A percentile compares a stretch with the other conserved stretches of the same genome.
phyloP scores from a whole-genome alignment of 2,113 vertebrate genomes.

The Zeus faber region DNA sequence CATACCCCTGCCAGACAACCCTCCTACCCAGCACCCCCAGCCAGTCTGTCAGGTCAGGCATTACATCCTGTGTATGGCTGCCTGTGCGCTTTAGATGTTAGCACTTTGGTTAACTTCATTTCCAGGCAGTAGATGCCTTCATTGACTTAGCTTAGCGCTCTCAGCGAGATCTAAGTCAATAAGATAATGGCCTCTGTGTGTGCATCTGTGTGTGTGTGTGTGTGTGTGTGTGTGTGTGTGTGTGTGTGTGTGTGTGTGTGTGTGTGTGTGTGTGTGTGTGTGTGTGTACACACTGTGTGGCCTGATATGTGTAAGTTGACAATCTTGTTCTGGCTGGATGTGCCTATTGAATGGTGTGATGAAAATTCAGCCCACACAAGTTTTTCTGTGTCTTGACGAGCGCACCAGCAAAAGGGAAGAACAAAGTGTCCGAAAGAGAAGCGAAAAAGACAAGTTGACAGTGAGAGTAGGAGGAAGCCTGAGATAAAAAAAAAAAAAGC shows the following conservation, averaged over 20 bases:
- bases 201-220: constrained; percentile 30
- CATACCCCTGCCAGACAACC: constrained; percentile 29
- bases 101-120: constrained; percentile 1
- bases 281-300: too few relatives aligned
- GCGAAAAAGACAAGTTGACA: background rate
- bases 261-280: too few relatives aligned
- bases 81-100: background rate
- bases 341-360: background rate
- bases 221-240: constrained; percentile 27
- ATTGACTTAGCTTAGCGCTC: constrained; percentile 6
- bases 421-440: background rate
- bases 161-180: constrained; percentile 15
- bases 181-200: background rate
- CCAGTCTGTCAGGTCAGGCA: constrained; percentile 9
- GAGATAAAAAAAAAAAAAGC: background rate
- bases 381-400: constrained; percentile 30
- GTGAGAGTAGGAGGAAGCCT: background rate
- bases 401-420: constrained; percentile 15
- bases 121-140: constrained; percentile 1
- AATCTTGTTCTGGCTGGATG: too few relatives aligned
- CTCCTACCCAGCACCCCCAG: constrained; percentile 14
- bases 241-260: constrained; percentile 35
- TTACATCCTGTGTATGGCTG: background rate
- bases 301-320: too few relatives aligned
- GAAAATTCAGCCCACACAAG: constrained; percentile 35